Evolutionary conservation across 2,888 invertebrate genomes (phyloP).

Genomic region (Gibbula magus): DNA sequence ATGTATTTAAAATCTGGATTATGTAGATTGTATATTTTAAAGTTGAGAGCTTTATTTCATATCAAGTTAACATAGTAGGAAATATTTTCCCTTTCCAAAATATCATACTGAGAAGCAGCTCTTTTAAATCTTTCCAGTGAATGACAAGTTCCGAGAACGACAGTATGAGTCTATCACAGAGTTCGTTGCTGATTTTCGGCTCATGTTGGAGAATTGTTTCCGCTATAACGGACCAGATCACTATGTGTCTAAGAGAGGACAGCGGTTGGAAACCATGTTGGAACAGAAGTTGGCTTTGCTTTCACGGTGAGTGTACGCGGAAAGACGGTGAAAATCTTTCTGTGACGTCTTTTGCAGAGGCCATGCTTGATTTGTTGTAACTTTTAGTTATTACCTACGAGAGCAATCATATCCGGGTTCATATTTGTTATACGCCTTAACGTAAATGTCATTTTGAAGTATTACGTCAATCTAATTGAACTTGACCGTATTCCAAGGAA

Average conservation of each 20-base stretch:
- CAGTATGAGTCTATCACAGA: constrained; percentile 76
- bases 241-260: constrained; percentile 75
- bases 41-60: not conserved
- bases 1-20: too few relatives aligned
- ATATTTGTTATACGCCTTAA: too few relatives aligned
- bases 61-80: too few relatives aligned
- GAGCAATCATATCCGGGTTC: too few relatives aligned
- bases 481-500: too few relatives aligned
- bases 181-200: constrained; percentile 76
- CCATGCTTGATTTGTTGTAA: not conserved
- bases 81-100: not conserved
- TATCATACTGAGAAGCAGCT: not conserved
- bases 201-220: constrained; percentile 78
- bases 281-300: constrained; percentile 76
- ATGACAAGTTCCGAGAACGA: constrained; percentile 70
- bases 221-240: constrained; percentile 77
- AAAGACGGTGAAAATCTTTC: not conserved
- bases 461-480: too few relatives aligned
- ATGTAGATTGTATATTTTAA: not conserved
- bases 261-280: constrained; percentile 76
- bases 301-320: constrained; percentile 71
- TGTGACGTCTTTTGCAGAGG: not conserved
- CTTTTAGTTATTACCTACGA: too few relatives aligned
- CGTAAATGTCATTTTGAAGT: too few relatives aligned
- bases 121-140: constrained; percentile 66